Percentiles rank a stretch among this genome's conserved stretches.
These are phyloP conservation scores for Hormaphis cornu DNA, from an alignment of 1,140 invertebrate genomes.

Conservation along the genomic window DNA sequence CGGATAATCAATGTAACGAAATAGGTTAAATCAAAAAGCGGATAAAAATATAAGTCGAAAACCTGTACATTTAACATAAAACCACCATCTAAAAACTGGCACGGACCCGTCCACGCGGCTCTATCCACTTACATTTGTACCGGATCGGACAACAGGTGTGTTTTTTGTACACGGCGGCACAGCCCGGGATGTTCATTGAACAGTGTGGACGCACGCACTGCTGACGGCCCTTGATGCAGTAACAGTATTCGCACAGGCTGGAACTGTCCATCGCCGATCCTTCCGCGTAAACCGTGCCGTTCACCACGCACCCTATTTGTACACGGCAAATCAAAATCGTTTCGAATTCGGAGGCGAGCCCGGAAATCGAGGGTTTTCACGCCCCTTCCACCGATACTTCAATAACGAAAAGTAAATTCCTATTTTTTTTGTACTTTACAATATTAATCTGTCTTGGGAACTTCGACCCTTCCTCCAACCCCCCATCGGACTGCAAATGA, in stretches of 20 bases:
- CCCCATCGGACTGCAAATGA: too few relatives aligned
- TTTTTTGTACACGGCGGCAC: slow-evolving; percentile 55
- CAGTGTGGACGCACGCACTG: slow-evolving; percentile 73
- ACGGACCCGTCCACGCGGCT: not conserved
- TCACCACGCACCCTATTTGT: slow-evolving; percentile 64
- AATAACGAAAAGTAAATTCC: too few relatives aligned
- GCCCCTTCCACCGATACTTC: too few relatives aligned
- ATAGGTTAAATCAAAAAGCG: too few relatives aligned
- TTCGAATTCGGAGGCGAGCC: too few relatives aligned
- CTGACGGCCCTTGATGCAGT: slow-evolving; percentile 66
- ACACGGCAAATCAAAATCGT: too few relatives aligned
- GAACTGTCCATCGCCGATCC: slow-evolving; percentile 75
- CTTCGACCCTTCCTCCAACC: too few relatives aligned
- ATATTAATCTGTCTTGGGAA: too few relatives aligned
- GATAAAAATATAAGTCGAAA: not conserved
- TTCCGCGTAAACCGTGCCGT: slow-evolving; percentile 65
- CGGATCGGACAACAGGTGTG: slow-evolving; percentile 73
- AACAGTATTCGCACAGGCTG: slow-evolving; percentile 74
- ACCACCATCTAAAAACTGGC: not conserved
- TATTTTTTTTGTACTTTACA: too few relatives aligned
- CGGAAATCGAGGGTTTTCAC: too few relatives aligned
- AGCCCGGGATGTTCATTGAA: slow-evolving; percentile 64
- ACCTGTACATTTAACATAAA: not conserved
- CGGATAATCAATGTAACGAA: too few relatives aligned
- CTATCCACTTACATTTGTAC: slow-evolving; percentile 57